Base-by-base conservation (phyloP, 2,888 invertebrate species). In the Pseudanteris insignis region DNA sequence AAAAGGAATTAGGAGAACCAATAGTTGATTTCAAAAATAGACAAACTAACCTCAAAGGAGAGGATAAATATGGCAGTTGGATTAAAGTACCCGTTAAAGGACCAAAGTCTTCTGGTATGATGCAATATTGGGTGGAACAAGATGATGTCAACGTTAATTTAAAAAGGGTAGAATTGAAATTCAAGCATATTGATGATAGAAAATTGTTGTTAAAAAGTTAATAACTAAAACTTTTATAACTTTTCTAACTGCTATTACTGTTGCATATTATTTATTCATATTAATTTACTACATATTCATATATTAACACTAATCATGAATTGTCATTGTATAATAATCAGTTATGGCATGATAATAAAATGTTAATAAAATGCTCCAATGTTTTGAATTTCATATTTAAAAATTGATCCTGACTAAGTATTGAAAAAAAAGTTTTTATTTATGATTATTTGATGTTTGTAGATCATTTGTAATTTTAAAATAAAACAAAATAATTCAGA, bases 1-100 rank as follows among this genome's bases (percentile, higher is more conserved):
- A 87, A 2, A 76, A 83, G 38, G 81, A 88, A 60, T 79, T 92
- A 26, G 92, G 92, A 1, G 87, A 90, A 75, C 91, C 92, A 0
- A 88, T 92, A 25, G 86, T 84, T 74, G 87, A 87, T 55, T 81
- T 82, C 40, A 84, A 90, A 57, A 86, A 8, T 9, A 28, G 10
- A 10, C 9, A 28, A 9, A 28, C n/a, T 1, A 51, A 62, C 7
- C 15, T 61, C 33, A 63, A 54, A 57, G 84, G 88, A 68, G 64
- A 73, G 2, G 77, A 81, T 36, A 83, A 83, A 34, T 13, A 24
- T 12, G 41, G 47, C 6, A n/a, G 4, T 18, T 83, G 84, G 72
- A 87, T 89, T 71, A 82, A 84, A 73, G 81, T 92, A 2, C 86
- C 88, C 0, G 83, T 92, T 0, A 82, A 80, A 66, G 92, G 91